Percentiles rank a stretch among this genome's conserved stretches.
phyloP scores from a whole-genome alignment of 1,140 invertebrate genomes.

The Tetramorium parvispinum region DNA sequence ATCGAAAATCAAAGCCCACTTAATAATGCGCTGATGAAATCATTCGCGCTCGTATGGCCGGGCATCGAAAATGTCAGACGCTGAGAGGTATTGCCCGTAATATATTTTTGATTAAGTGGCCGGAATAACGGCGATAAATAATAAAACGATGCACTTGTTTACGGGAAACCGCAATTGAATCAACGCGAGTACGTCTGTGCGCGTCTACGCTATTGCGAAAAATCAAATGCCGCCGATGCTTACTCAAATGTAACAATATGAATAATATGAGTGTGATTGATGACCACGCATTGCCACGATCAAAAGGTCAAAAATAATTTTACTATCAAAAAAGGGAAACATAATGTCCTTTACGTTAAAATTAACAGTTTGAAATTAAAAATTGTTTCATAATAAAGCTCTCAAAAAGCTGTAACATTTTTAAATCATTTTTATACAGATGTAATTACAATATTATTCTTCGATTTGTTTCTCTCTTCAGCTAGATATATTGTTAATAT shows the following conservation, averaged over 20 bases:
- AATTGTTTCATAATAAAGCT: neutral
- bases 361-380: neutral
- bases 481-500: neutral
- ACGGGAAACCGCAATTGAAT: slow-evolving; percentile 73
- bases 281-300: neutral
- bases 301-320: slow-evolving; percentile 31
- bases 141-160: slow-evolving; percentile 73
- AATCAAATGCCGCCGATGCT: slow-evolving; percentile 58
- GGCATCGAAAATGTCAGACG: slow-evolving; percentile 76
- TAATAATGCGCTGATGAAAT: slow-evolving; percentile 77
- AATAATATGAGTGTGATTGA: slow-evolving; percentile 31
- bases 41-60: slow-evolving; percentile 69
- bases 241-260: slow-evolving; percentile 39
- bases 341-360: neutral
- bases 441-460: neutral
- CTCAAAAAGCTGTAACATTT: neutral
- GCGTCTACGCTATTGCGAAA: slow-evolving; percentile 52
- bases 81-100: slow-evolving; percentile 69
- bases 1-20: slow-evolving; percentile 78
- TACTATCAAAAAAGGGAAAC: neutral
- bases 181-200: slow-evolving; percentile 42
- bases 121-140: slow-evolving; percentile 72
- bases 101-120: slow-evolving; percentile 76
- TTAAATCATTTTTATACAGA: slow-evolving; percentile 2
- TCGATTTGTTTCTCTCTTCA: neutral